phyloP scores from a whole-genome alignment of 2,888 invertebrate genomes.

The Drosophila pegasa region DNA sequence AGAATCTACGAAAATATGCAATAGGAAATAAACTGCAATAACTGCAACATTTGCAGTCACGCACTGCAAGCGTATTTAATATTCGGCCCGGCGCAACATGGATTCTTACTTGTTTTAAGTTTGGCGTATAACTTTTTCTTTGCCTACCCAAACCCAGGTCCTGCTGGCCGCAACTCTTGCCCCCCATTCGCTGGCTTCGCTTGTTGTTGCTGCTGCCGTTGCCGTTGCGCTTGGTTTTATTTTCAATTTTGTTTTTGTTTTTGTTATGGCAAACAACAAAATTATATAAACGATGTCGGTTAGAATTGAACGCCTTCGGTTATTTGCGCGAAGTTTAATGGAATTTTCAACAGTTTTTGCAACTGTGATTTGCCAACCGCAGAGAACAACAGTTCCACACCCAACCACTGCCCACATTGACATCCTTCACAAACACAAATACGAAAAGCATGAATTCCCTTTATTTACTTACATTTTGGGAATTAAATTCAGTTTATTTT shows the following conservation, averaged over 20 bases:
- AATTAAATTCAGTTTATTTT: conserved; percentile 19
- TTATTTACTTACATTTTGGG: conserved; percentile 45
- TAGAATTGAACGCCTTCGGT: conserved; percentile 83
- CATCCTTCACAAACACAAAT: conserved; percentile 30
- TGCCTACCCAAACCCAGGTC: conserved; percentile 36
- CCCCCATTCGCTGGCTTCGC: conserved; percentile 19
- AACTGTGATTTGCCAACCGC: conserved; percentile 72
- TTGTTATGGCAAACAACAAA: conserved; percentile 73
- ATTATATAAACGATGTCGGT: conserved; percentile 80
- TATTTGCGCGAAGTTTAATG: conserved; percentile 83
- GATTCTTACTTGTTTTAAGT: conserved; percentile 58
- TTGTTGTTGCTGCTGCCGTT: conserved; percentile 12
- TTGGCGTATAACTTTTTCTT: conserved; percentile 60
- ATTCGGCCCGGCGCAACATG: neutral
- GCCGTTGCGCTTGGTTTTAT: conserved; percentile 39
- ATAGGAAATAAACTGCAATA: no score
- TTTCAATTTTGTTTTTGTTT: conserved; percentile 55
- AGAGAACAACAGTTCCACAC: conserved; percentile 31
- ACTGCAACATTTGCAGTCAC: neutral
- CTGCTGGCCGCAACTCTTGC: conserved; percentile 1
- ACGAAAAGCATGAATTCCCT: conserved; percentile 24
- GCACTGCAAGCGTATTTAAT: neutral
- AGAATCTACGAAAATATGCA: no score
- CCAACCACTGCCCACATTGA: conserved; percentile 9
- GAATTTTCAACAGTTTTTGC: conserved; percentile 82